These are phyloP conservation scores for Plebejus anna DNA, from an alignment of 2,888 invertebrate species.

Conservation along the genomic window DNA sequence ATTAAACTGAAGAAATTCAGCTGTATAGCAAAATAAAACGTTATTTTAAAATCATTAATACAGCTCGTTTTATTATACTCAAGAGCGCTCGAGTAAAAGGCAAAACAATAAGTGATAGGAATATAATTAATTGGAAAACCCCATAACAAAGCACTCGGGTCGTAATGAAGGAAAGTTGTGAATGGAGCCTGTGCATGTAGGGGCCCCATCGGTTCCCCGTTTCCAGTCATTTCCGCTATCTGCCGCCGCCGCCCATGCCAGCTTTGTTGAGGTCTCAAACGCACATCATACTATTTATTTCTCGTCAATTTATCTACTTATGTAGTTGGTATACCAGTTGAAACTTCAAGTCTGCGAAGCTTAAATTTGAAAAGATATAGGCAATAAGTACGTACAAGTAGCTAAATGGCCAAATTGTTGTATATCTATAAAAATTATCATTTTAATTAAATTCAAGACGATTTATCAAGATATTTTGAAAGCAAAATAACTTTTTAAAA, in stretches of 20 bases:
- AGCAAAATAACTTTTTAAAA: no score
- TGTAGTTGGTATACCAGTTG: neutral
- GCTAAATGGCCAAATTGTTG: no score
- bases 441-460: no score
- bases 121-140: slow-evolving; percentile 17
- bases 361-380: no score
- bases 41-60: neutral
- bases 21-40: neutral
- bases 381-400: no score
- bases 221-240: slow-evolving; percentile 48
- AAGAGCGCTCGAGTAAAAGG: neutral
- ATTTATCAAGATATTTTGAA: no score
- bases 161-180: slow-evolving; percentile 42
- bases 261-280: slow-evolving; percentile 20
- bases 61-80: neutral
- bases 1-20: neutral
- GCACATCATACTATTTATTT: slow-evolving; percentile 21
- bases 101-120: slow-evolving; percentile 2
- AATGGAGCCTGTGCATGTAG: slow-evolving; percentile 40
- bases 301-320: neutral
- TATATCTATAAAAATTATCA: no score
- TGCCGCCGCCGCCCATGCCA: slow-evolving; percentile 31
- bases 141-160: slow-evolving; percentile 39
- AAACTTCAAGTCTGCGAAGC: no score
- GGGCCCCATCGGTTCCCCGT: slow-evolving; percentile 40